Evolutionary conservation across 37 sponge, comb jelly and placozoan species (phyloP), one percentile per base, ranked within the genome.

Genomic region (Geodia barretti): DNA sequence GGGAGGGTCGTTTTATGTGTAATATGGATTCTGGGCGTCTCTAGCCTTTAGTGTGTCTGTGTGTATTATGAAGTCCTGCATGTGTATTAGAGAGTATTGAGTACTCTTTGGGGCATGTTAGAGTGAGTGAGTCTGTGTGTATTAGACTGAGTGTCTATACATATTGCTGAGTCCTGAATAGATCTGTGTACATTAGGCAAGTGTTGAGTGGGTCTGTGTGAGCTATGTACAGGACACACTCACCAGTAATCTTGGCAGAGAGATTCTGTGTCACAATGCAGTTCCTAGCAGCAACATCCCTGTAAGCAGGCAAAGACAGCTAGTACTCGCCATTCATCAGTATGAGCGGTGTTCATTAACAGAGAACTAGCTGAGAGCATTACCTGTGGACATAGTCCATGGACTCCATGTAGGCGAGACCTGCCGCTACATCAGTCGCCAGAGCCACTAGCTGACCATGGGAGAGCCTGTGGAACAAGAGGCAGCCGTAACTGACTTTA

Each of bases 271-370:
- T 86, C 35, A 95, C 91, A 20, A 90, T 39, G 41, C 95, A 95
- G 79, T 88, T 95, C 29, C 95, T 80, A 20, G 95, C 92, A 64
- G 95, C 95, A 0, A 95, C 47, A 61, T 95, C 95, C 36, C 67
- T 89, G 62, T 64, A 74, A 1, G 70, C n/a, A 68, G 41, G 67
- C 9, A 26, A n/a, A n/a, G n/a, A n/a, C n/a, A n/a, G n/a, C n/a
- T n/a, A n/a, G n/a, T n/a, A n/a, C n/a, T n/a, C n/a, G n/a, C n/a
- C n/a, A n/a, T n/a, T n/a, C n/a, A 47, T 7, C 54, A 47, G 11
- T 17, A 47, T 47, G 2, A 80, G n/a, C 9, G 32, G 38, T 2
- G 32, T 26, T 17, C 62, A 70, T 26, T 7, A 70, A 4, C 4
- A 24, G 37, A 68, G 14, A 47, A 47, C 54, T 7, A 14, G 14